Base-by-base conservation (phyloP, 2,888 invertebrate species). In the Balanococcus diminutus region DNA sequence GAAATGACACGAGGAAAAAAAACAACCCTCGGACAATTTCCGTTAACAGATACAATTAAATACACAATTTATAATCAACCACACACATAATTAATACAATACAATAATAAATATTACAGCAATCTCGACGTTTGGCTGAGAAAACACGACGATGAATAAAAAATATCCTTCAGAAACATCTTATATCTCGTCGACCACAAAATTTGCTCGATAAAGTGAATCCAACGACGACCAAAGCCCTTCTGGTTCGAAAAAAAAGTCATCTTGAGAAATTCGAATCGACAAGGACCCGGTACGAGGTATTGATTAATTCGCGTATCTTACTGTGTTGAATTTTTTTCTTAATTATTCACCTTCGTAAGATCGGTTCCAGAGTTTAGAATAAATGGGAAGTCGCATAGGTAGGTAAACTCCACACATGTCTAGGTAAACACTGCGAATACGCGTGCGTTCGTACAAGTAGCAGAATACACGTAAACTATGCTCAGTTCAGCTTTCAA, bases 191-290 rank as follows among this genome's bases (percentile, higher is more conserved):
- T 67, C 67, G 61, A 28, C 56, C 67, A 28, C 67, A 67, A 67
- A 67, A 67, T 67, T 16, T 67, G 67, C 67, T 67, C 16, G 28
- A 67, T 67, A 67, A 67, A 67, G 67, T 67, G 67, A 67, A 67
- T 67, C 28, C 3, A n/a, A n/a, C n/a, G n/a, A n/a, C n/a, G n/a
- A 28, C 28, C 67, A 31, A 67, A 67, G 25, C 14, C 11, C 42
- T 36, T 36, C 8, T 8, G 8, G 36, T 36, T 36, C 4, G 36
- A 36, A 36, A 36, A n/a, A n/a, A n/a, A n/a, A n/a, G n/a, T n/a
- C n/a, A n/a, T n/a, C n/a, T n/a, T n/a, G n/a, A n/a, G n/a, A n/a
- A n/a, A n/a, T n/a, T n/a, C n/a, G n/a, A n/a, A n/a, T n/a, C n/a
- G n/a, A n/a, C n/a, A n/a, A n/a, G n/a, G n/a, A n/a, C n/a, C n/a